Percentiles rank a stretch among this genome's conserved stretches.
phyloP scores from a whole-genome alignment of 2,797 vertebrate genomes.

The Clarias platycephalus region DNA sequence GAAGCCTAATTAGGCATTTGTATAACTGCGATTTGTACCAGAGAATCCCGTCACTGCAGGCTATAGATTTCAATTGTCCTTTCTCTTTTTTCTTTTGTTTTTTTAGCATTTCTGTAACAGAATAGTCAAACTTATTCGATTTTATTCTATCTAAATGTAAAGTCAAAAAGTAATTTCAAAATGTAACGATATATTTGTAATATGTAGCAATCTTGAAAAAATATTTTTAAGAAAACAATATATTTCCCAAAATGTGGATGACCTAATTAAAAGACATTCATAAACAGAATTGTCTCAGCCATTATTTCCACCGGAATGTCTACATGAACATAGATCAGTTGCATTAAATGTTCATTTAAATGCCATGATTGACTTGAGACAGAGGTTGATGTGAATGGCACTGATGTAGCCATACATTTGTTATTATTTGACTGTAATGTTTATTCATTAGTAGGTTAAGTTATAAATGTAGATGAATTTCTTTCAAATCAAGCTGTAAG shows the following conservation, averaged over 20 bases:
- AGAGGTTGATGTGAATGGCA: not conserved
- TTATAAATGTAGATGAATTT: not conserved
- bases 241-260: not conserved
- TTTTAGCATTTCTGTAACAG: not conserved
- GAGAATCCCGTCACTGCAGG: constrained; percentile 15
- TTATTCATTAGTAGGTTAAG: not conserved
- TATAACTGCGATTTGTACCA: constrained; percentile 26
- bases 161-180: not conserved
- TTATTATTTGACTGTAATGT: not conserved
- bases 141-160: not conserved
- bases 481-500: not conserved
- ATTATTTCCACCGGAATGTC: not conserved
- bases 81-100: not conserved
- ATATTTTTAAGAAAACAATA: not conserved
- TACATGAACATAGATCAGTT: not conserved
- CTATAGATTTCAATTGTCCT: not conserved
- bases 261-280: not conserved
- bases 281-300: not conserved
- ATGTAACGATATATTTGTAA: not conserved
- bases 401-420: not conserved
- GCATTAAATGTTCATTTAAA: not conserved
- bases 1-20: constrained; percentile 57
- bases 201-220: not conserved
- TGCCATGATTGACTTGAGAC: not conserved
- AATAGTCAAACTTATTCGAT: not conserved